Percentiles rank a stretch among this genome's conserved stretches.
These are phyloP conservation scores for Psilopogon haemacephalus DNA, from an alignment of 2,113 vertebrate species.

Conservation along the genomic window DNA sequence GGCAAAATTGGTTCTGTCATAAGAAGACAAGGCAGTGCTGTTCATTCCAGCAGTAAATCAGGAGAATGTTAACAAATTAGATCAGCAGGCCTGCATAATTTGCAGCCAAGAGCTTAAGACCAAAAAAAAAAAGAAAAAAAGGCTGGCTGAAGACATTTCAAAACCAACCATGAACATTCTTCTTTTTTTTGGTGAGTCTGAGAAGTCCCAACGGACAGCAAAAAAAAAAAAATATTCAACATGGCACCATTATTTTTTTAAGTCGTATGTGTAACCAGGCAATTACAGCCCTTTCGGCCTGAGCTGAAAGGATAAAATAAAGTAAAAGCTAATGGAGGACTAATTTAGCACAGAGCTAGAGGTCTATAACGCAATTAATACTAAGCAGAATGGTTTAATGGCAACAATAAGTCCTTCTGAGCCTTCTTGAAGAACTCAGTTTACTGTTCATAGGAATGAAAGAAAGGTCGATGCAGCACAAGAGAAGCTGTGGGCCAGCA, in stretches of 20 bases:
- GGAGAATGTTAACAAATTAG: neutral
- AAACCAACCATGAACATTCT: neutral
- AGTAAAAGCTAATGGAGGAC: neutral
- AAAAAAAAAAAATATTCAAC: neutral
- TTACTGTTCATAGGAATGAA: neutral
- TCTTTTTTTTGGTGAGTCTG: neutral
- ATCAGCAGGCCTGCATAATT: neutral
- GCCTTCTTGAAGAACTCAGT: neutral
- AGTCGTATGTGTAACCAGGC: neutral
- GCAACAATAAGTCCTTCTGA: neutral
- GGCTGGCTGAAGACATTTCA: neutral
- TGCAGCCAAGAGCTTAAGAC: neutral
- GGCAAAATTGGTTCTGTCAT: neutral
- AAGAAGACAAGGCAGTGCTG: neutral
- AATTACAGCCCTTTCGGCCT: neutral
- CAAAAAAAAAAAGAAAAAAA: neutral
- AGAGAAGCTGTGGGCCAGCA: neutral
- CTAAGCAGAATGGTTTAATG: neutral
- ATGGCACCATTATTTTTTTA: neutral
- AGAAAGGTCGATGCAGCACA: neutral
- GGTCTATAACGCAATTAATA: neutral
- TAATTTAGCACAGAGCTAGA: neutral
- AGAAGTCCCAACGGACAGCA: fast-evolving
- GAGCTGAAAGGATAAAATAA: neutral
- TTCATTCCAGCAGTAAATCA: neutral